Conservation (phyloP, 2,113 vertebrate genomes). For the Saguinus imperator region DNA sequence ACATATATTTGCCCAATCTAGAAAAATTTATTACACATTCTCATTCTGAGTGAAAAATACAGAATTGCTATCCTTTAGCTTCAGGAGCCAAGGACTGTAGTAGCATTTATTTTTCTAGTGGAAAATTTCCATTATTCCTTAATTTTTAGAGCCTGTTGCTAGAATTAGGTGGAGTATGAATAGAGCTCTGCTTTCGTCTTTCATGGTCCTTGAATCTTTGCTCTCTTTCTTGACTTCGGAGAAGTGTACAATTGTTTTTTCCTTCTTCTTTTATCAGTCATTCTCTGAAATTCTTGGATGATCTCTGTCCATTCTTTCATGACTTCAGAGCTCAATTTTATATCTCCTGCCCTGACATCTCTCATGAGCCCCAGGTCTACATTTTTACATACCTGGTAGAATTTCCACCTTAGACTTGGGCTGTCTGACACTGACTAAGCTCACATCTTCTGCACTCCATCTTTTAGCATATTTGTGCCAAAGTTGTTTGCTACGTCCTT, state of each 20-base stretch:
- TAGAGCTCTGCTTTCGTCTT: not conserved
- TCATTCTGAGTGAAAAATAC: conserved; percentile 2
- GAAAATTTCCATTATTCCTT: not conserved
- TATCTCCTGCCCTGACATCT: not conserved
- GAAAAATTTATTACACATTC: not conserved
- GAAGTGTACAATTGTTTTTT: not conserved
- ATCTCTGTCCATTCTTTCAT: not conserved
- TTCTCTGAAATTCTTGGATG: not conserved
- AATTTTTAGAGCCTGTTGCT: not conserved
- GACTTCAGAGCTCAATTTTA: not conserved
- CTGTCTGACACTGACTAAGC: not conserved
- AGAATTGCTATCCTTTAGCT: not conserved
- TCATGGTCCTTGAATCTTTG: not conserved
- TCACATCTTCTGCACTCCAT: not conserved
- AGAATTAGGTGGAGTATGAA: rapidly evolving
- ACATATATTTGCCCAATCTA: not conserved
- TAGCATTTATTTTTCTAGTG: not conserved
- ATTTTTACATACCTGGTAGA: not conserved
- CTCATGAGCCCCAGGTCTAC: not conserved
- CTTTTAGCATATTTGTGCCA: not conserved
- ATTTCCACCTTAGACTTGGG: not conserved
- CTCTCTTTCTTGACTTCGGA: not conserved
- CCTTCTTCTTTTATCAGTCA: not conserved
- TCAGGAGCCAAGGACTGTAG: not conserved
- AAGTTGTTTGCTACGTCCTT: not conserved